phyloP scores from a whole-genome alignment of 2,113 vertebrate genomes.

The rabbit (Oryctolagus cuniculus) region mOryCun1.1 NC_091438.1:141663001-141663500 shows the following conservation, averaged over 20 bases:
- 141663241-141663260: neutral
- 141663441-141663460: neutral
- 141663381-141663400: accelerated
- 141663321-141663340: accelerated
- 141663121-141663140: neutral
- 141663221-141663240: neutral
- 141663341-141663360: too few species aligned
- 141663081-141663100: accelerated
- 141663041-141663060: neutral
- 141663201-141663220: neutral
- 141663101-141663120: neutral
- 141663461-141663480: neutral
- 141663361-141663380: neutral
- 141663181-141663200: neutral
- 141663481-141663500: neutral
- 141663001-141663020: neutral
- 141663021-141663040: neutral
- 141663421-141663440: neutral
- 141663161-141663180: neutral
- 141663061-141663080: neutral
- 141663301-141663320: neutral
- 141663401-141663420: neutral
- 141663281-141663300: accelerated
- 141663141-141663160: neutral
- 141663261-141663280: neutral